phyloP scores from a whole-genome alignment of 37 sponge, comb jelly and placozoan genomes.

The Diacarnus erythraeanus region DNA sequence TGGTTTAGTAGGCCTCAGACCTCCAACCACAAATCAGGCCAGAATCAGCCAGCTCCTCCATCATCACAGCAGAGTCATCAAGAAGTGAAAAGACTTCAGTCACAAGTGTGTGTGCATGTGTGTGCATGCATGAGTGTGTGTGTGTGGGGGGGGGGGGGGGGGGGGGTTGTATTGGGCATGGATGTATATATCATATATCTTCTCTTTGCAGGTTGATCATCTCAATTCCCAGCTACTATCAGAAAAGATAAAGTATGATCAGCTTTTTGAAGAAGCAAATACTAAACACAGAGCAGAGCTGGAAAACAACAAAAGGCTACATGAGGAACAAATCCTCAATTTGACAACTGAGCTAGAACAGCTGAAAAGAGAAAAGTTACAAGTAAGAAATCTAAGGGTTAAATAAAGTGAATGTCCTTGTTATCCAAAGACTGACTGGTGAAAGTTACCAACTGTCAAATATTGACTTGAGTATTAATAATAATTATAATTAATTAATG shows the following conservation, averaged over 20 bases:
- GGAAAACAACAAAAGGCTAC: background rate
- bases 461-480: too few relatives aligned
- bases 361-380: background rate
- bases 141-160: too few relatives aligned
- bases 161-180: too few relatives aligned
- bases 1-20: background rate
- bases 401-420: too few relatives aligned
- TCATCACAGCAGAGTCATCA: background rate
- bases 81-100: background rate
- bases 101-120: background rate
- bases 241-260: background rate
- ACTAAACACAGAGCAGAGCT: background rate
- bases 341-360: background rate
- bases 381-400: background rate
- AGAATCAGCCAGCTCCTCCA: background rate
- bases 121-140: too few relatives aligned
- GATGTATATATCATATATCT: too few relatives aligned
- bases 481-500: too few relatives aligned
- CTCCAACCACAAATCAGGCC: background rate
- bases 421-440: too few relatives aligned
- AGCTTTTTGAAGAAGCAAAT: background rate
- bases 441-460: too few relatives aligned
- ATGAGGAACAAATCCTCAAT: background rate
- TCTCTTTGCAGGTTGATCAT: background rate
- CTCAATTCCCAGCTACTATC: background rate